Evolutionary conservation across 2,797 vertebrate species (phyloP), one percentile per base, ranked within the genome.

Genomic region (Discoglossus pictus): DNA sequence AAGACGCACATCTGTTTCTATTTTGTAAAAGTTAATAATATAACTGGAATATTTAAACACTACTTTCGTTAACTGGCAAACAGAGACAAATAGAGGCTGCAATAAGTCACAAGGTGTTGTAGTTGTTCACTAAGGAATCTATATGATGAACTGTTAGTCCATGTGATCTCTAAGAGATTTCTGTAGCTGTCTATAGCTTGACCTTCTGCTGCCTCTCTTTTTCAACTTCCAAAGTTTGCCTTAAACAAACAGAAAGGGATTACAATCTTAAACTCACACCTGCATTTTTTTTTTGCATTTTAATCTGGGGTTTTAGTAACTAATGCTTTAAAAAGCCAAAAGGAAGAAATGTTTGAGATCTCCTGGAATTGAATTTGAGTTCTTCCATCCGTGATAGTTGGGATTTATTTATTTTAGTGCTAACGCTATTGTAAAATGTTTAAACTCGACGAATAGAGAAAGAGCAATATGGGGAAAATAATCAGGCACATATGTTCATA

Each of bases 1-100:
- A 92, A 91, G 88, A 89, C 85, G 83, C 88, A 94, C 95, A 97
- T 97, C 92, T 97, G 95, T 93, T 97, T 98, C 92, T 91, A 90
- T 92, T 97, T 91, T 92, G 86, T 79, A 81, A 78, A 87, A 83
- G 82, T 90, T 88, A 92, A 90, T 90, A 89, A 90, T 93, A 91
- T 93, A 91, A 90, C 90, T 89, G 88, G 87, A 93, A 89, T 90
- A 93, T 91, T 90, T 92, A 91, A 93, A 93, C 90, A 81, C 84
- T 85, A 87, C 81, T 86, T 87, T 86, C 83, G 85, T 88, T 89
- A 89, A 84, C 83, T 86, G 76, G 83, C 87, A 85, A 86, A 84
- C 74, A 83, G 78, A 84, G 76, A 78, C 75, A 82, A 82, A 79
- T 77, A 82, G 72, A 79, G 75, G 72, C 76, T 78, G 79, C 56